Evolutionary conservation across 1,140 invertebrate species (phyloP).

Genomic region (Magallana gigas): DNA sequence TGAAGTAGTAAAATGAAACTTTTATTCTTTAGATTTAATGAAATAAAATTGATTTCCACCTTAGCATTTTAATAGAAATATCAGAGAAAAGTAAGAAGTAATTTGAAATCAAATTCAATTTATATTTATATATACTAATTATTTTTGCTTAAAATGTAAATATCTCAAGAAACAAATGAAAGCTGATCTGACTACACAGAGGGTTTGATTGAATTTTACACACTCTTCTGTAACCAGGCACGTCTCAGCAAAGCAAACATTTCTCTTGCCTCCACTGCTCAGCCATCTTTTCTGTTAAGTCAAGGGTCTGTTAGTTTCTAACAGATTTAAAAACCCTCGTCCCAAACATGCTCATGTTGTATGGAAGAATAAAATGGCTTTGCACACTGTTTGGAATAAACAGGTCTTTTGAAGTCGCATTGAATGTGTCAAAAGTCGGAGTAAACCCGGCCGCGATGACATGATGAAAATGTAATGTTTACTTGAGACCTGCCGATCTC

Average conservation of each 20-base stretch:
- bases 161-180: no score
- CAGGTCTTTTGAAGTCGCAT: constrained; percentile 9
- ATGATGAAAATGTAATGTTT: background rate
- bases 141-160: no score
- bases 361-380: constrained; percentile 23
- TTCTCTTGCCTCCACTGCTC: background rate
- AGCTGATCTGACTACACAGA: no score
- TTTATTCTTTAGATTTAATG: background rate
- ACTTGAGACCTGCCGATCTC: background rate
- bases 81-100: background rate
- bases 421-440: constrained; percentile 17
- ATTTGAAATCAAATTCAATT: background rate
- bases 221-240: background rate
- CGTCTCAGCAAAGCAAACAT: background rate
- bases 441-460: background rate
- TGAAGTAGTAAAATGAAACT: background rate
- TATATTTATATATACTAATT: no score
- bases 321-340: constrained; percentile 4
- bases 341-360: constrained; percentile 29
- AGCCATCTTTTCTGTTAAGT: background rate
- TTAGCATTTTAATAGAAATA: background rate
- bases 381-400: background rate
- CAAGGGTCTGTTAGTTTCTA: constrained; percentile 10
- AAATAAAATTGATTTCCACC: constrained; percentile 4
- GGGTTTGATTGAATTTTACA: constrained; percentile 1